Percentiles rank a stretch among this genome's conserved stretches.
Conservation (phyloP, 1,140 invertebrate species). For the Condylostylus longicornis region DNA sequence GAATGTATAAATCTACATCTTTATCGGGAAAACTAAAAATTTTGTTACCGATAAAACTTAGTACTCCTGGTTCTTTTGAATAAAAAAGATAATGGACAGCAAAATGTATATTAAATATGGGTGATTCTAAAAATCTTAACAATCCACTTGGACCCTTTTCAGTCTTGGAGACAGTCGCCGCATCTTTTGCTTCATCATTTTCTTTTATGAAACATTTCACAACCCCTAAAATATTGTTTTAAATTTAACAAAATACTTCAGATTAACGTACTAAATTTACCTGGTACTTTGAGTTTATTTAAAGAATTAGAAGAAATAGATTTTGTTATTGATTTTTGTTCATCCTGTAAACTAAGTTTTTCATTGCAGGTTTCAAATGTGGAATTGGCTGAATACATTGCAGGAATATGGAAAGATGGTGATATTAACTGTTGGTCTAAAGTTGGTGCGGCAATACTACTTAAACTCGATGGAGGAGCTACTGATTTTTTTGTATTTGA, state of each 20-base stretch:
- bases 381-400: no score
- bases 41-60: constrained; percentile 90
- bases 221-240: no score
- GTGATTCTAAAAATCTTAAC: constrained; percentile 86
- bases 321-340: constrained; percentile 13
- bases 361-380: no score
- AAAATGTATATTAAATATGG: constrained; percentile 94
- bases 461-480: constrained; percentile 24
- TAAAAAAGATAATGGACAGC: constrained; percentile 95
- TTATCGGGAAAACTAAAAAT: constrained; percentile 85
- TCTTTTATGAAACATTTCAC: constrained; percentile 31
- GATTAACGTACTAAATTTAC: no score
- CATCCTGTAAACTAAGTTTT: not conserved
- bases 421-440: no score
- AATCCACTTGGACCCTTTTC: constrained; percentile 42
- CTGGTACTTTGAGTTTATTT: constrained; percentile 26
- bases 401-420: no score
- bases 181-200: constrained; percentile 5
- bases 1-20: constrained; percentile 95
- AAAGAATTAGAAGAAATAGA: constrained; percentile 24
- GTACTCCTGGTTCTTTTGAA: constrained; percentile 95
- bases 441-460: constrained; percentile 24
- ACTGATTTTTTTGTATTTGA: no score
- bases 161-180: constrained; percentile 14
- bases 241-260: no score